A percentile compares a stretch with the other conserved stretches of the same genome.
Conservation (phyloP, 2,797 vertebrate species). For the Hydrocynus forskahlii region DNA sequence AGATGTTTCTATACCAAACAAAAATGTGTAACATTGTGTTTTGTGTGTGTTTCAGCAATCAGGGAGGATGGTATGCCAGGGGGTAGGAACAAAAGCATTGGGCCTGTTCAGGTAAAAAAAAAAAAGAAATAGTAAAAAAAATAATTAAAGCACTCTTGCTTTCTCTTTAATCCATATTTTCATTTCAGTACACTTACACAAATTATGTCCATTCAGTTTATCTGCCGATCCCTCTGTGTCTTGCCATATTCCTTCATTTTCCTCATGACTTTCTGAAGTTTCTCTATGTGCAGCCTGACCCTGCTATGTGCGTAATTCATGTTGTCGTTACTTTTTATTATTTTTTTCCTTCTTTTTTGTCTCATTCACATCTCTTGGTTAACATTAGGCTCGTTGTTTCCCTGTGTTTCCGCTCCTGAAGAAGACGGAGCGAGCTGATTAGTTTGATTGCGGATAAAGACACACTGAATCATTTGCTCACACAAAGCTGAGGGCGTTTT, state of each 20-base stretch:
- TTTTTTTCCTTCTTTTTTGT: too few relatives aligned
- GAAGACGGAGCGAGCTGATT: conserved; percentile 32
- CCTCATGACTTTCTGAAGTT: not conserved
- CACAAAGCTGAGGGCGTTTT: not conserved
- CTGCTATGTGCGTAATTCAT: not conserved
- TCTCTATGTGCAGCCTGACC: not conserved
- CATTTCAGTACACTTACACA: not conserved
- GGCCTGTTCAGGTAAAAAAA: conserved; percentile 92
- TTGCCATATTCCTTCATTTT: not conserved
- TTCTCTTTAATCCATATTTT: not conserved
- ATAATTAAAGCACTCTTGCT: not conserved
- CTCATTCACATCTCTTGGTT: not conserved
- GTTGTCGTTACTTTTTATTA: too few relatives aligned
- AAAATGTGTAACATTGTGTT: not conserved
- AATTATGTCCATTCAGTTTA: not conserved
- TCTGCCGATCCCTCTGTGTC: not conserved
- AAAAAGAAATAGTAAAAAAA: too few relatives aligned
- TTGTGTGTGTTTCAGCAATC: conserved; percentile 83
- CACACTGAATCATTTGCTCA: not conserved
- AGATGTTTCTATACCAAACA: not conserved
- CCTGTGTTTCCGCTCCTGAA: not conserved
- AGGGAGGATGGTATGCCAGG: conserved; percentile 99
- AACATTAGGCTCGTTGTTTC: not conserved
- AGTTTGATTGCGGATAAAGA: conserved; percentile 9
- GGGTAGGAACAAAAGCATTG: conserved; percentile 98